Base-by-base conservation (phyloP, 2,113 vertebrate genomes). In the Platysteira castanea region DNA sequence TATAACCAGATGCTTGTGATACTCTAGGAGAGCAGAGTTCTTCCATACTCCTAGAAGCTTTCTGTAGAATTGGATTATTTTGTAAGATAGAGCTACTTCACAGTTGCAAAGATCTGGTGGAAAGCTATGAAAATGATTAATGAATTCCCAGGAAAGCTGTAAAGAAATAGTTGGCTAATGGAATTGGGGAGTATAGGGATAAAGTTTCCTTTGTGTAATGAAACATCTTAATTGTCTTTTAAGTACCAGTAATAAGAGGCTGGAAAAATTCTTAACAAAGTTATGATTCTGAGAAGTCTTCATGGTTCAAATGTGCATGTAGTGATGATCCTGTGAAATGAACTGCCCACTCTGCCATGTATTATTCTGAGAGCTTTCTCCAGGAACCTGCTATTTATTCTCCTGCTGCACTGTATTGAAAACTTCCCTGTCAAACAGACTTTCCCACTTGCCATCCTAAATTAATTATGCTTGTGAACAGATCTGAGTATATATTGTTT, bases 271-370 rank as follows among this genome's bases (percentile, higher is more conserved):
- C 33, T 17, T 54, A 52, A 31, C 2, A 8, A 61, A 23, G 11
- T 73, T 56, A 20, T 1, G 17, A 46, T 61, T 79, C 28, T 20
- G 21, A 33, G 57, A 82, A 76, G 10, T 61, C 6, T 90, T 33
- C 1, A 1, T 68, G 41, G 52, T 68, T 90, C 42, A 63, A 39
- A 54, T 0, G 0, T 41, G 31, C 17, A 15, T 63, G 3, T 22
- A 35, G 52, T 37, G n/a, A 35, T 76, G 57, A 35, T 42, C 7
- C 21, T 27, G 19, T 82, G 49, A 82, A 69, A 39, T 49, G 28
- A 64, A 22, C 24, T 47, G 27, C 16, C 5, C 31, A 12, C 16
- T 63, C 21, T 85, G 65, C 37, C 10, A 33, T 50, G 28, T 79
- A 0, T 30, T 68, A 14, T 10, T 70, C 31, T 22, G 21, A 56